Evolutionary conservation across 2,888 invertebrate genomes (phyloP).

Genomic region (Sicus ferrugineus): DNA sequence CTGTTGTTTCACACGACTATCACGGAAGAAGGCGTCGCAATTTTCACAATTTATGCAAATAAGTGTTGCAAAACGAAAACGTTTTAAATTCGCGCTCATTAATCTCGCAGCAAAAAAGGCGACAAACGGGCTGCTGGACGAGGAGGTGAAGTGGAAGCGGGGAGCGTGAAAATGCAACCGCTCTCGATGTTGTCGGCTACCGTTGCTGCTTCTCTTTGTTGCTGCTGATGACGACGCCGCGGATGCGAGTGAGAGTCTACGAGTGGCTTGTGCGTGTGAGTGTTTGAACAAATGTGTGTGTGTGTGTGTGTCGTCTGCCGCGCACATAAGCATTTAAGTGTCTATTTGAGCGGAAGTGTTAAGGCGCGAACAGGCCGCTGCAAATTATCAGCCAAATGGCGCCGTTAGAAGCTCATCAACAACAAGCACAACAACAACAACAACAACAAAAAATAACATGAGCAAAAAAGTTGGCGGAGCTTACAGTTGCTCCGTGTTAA

Average conservation of each 20-base stretch:
- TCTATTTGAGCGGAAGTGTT: conserved; percentile 30
- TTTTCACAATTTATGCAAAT: conserved; percentile 38
- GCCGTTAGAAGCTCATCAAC: neutral
- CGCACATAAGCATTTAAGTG: conserved; percentile 18
- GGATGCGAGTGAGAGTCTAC: conserved; percentile 12
- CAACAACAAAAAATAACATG: neutral
- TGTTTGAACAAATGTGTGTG: neutral
- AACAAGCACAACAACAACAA: neutral
- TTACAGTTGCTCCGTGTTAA: neutral
- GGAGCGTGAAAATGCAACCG: neutral
- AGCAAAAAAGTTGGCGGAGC: neutral
- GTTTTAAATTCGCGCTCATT: conserved; percentile 39
- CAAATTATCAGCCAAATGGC: conserved; percentile 25
- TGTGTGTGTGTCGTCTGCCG: neutral
- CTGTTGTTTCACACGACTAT: neutral
- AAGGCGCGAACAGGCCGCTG: conserved; percentile 29
- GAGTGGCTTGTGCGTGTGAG: neutral
- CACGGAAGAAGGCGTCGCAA: conserved; percentile 29
- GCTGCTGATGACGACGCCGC: conserved; percentile 8
- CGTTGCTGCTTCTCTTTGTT: neutral
- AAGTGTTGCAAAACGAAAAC: conserved; percentile 32
- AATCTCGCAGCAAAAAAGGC: conserved; percentile 34
- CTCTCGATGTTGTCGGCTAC: neutral
- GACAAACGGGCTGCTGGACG: neutral
- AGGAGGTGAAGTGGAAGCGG: neutral